Evolutionary conservation across 1,140 invertebrate species (phyloP), one percentile per base, ranked within the genome.

Genomic region (Hypothenemus hampei): DNA sequence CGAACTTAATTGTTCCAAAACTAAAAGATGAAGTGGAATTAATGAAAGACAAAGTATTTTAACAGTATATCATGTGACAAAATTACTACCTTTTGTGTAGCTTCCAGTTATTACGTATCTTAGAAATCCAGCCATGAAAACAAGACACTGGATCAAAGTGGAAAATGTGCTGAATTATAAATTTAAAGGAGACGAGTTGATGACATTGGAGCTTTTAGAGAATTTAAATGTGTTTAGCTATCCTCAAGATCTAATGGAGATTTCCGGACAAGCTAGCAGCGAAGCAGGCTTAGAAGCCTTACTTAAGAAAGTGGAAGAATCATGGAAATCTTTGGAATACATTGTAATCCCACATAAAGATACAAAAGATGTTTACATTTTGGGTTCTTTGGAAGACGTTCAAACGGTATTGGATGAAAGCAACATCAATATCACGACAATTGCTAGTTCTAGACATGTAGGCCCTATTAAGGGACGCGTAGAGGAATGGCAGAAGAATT

Each of bases 381-480:
- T 94, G 35, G 90, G 87, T 1, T 82, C 84, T 0, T 75, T 88
- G 1, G 91, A 93, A 64, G 91, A 94, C 60, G 77, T 93, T 36
- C 89, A 93, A 68, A 75, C 81, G 0, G 75, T 83, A 4, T 72
- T 91, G 1, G 91, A 93, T 66, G 91, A 93, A 64, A 87, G 86
- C 57, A 89, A 86, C 66, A 91, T 93, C 18, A 86, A 88, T 65
- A 79, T 93, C 6, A 83, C 82, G 57, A 93, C 90, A 0, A 91
- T 94, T 36, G 78, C 85, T 0, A 89, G 87, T 62, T 92, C 89
- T 0, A 77, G 86, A 21, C 82, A 91, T 69, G 86, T 90, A 29
- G 87, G 84, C 0, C 87, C 88, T 0, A 91, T 94, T 39, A 89
- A 86, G 67, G 66, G 77, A 5, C 73, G 82, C 39, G 88, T 93